phyloP scores from a whole-genome alignment of 2,797 vertebrate species.

The Centropyge bicolor region DNA sequence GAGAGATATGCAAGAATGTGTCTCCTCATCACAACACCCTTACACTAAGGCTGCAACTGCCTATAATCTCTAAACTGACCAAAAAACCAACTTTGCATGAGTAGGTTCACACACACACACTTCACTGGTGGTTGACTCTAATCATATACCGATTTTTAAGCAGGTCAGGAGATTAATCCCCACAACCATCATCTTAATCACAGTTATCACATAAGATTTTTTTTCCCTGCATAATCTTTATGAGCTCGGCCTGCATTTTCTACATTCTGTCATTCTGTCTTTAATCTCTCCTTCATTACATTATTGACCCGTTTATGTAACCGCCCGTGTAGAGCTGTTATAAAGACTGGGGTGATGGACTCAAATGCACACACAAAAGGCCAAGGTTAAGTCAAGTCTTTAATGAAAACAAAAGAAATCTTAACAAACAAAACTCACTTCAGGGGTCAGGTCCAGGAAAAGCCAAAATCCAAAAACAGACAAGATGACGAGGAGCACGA shows the following conservation, averaged over 20 bases:
- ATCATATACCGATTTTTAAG: constrained; percentile 24
- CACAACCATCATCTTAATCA: constrained; percentile 21
- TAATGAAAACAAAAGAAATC: too few relatives aligned
- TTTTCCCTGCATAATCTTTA: constrained; percentile 12
- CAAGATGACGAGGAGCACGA: too few relatives aligned
- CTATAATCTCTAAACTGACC: constrained; percentile 21
- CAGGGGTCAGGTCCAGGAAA: too few relatives aligned
- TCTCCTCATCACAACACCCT: background rate
- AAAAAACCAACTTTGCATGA: constrained; percentile 3
- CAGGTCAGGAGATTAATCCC: constrained; percentile 34
- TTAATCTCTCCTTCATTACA: constrained; percentile 12
- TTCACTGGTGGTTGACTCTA: background rate
- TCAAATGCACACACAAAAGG: too few relatives aligned
- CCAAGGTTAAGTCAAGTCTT: too few relatives aligned
- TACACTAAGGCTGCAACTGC: background rate
- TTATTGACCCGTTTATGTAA: constrained; percentile 43
- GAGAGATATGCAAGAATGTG: background rate
- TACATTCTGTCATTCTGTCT: background rate
- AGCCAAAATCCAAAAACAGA: too few relatives aligned
- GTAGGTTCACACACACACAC: constrained; percentile 4
- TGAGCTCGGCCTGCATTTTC: background rate
- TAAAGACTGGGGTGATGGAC: too few relatives aligned
- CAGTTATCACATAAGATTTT: background rate
- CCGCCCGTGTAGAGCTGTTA: constrained; percentile 8
- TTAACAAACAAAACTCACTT: too few relatives aligned